phyloP scores from a whole-genome alignment of 2,113 vertebrate species.

The Syrmaticus mikado region DNA sequence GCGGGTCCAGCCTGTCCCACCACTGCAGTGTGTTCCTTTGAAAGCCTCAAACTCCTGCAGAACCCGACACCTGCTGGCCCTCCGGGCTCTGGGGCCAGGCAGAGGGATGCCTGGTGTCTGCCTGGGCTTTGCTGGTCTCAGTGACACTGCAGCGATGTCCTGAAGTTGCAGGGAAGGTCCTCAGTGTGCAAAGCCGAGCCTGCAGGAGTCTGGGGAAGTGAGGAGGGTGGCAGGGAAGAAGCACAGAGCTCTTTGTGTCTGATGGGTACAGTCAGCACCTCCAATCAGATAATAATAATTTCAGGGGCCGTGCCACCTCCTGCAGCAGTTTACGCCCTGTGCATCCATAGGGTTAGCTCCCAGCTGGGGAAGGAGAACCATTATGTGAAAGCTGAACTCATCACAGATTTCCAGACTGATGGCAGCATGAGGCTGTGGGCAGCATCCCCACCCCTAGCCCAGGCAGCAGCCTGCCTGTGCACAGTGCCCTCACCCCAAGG shows the following conservation, averaged over 20 bases:
- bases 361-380: rapidly evolving
- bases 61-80: background rate
- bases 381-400: background rate
- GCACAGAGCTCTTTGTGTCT: background rate
- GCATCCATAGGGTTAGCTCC: rapidly evolving
- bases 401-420: background rate
- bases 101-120: background rate
- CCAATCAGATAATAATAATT: background rate
- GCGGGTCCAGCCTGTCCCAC: slow-evolving; percentile 52
- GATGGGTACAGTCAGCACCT: slow-evolving; percentile 17
- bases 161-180: background rate
- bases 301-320: background rate
- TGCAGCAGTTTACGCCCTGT: background rate
- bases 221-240: slow-evolving; percentile 19
- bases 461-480: background rate
- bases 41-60: background rate
- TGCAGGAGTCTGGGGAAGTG: background rate
- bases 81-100: background rate
- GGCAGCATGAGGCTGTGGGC: background rate
- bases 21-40: background rate
- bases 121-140: rapidly evolving
- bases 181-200: background rate
- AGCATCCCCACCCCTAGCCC: background rate
- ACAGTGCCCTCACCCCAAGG: rapidly evolving
- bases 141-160: rapidly evolving